Evolutionary conservation across 2,888 invertebrate genomes (phyloP), one percentile per base, ranked within the genome.

Genomic region (Alviniconcha strummeri): DNA sequence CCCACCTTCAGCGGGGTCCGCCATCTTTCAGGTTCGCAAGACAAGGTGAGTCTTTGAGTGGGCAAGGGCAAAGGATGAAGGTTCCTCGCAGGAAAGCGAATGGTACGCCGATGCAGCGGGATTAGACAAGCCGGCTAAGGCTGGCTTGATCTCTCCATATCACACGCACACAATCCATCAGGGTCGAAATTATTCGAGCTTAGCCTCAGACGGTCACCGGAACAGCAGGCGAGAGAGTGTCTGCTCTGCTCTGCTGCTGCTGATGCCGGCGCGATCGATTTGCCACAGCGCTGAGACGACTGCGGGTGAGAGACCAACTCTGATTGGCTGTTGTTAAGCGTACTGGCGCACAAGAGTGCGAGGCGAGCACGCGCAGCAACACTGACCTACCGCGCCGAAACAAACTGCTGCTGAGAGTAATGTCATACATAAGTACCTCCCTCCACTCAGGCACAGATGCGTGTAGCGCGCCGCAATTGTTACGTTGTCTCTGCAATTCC

Each of bases 1-100:
- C 93, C 97, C 98, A 69, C 92, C 90, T 86, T 94, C 94, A 78
- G 93, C 93, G 76, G 92, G 90, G 87, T 94, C 94, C 86, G 93
- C 92, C 94, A 94, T 86, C 36, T 84, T 71, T 80, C 80, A 79
- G 77, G n/a, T 75, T 64, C 64, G 57, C 60, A 57, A 82, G 82
- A 79, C 74, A 69, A 80, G 80, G 56, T 76, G 69, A 64, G 52
- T 69, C 75, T 71, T 54, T 54, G 83, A 83, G 75, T 71, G 55
- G 52, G 78, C 83, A 83, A 83, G 83, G 78, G 80, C 74, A 79
- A 77, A 80, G 64, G 57, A 81, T 60, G 75, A 60, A 56, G 56
- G 52, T n/a, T 19, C 56, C 56, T 69, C 67, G 75, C n/a, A 60
- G 77, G 67, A 83, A 81, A 81, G 80, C 74, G 75, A 76, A 82